Percentiles rank a stretch among this genome's conserved stretches.
phyloP scores from a whole-genome alignment of 2,797 vertebrate species.

The Poecilia wingei region DNA sequence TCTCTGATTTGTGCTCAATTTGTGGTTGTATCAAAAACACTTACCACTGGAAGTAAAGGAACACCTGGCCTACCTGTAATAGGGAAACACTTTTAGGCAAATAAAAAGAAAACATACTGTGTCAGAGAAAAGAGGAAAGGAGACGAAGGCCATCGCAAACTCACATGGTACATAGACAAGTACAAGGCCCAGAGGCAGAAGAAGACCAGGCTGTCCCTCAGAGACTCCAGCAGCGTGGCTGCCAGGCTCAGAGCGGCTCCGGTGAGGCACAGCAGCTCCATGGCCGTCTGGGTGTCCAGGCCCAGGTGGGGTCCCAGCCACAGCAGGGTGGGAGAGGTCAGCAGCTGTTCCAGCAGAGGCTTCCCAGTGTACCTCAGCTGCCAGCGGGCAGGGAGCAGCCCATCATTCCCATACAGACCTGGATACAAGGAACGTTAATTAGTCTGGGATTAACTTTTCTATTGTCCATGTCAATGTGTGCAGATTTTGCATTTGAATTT shows the following conservation, averaged over 20 bases:
- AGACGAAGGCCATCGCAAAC: conserved; percentile 24
- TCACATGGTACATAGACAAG: conserved; percentile 87
- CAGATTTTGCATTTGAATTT: neutral
- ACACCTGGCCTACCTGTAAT: conserved; percentile 92
- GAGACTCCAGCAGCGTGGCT: conserved; percentile 73
- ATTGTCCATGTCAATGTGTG: neutral
- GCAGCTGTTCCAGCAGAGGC: conserved; percentile 83
- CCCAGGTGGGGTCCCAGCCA: conserved; percentile 88
- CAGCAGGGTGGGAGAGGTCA: conserved; percentile 86
- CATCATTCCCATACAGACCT: conserved; percentile 92
- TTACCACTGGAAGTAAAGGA: conserved; percentile 98
- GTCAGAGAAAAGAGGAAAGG: neutral
- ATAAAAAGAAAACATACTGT: neutral
- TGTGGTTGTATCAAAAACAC: conserved; percentile 54
- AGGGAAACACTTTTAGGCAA: neutral
- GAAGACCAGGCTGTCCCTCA: conserved; percentile 85
- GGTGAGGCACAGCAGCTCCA: conserved; percentile 89
- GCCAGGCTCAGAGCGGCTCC: conserved; percentile 81
- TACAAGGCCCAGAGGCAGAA: conserved; percentile 87
- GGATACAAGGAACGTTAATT: conserved; percentile 1
- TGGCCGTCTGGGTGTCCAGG: conserved; percentile 88
- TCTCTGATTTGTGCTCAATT: neutral
- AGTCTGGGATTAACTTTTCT: neutral
- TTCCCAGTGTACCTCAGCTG: conserved; percentile 85
- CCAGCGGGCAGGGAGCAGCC: conserved; percentile 86